Base-by-base conservation (phyloP, 2,113 vertebrate species). In the Datnioides undecimradiatus region DNA sequence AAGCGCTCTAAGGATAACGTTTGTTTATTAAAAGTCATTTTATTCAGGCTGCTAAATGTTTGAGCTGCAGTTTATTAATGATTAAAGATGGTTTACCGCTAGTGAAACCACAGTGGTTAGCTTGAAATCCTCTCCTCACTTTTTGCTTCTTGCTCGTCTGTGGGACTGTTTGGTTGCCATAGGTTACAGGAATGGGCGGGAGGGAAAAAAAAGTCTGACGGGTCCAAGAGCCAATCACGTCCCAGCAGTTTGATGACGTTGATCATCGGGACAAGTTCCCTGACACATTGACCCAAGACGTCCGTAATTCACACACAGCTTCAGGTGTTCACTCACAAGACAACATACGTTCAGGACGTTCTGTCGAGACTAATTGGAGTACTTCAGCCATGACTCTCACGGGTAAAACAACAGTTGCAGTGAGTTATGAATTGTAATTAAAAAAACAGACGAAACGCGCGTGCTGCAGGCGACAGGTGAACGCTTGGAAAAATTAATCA, bases 141-240 rank as follows among this genome's bases (percentile, higher is more conserved):
- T 49, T 29, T 0, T 5, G 11, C 25, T n/a, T 3, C 11, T 17
- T 13, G 14, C 6, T 34, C 17, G 4, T 19, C 48, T 4, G 8
- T 3, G 8, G 12, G 11, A 54, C 13, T 78, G 84, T 81, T 75
- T 71, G 85, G 93, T 94, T 93, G 81, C 89, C 75, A 88, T 1
- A 63, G 69, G 93, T 90, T 60, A 95, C 91, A 65, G 17, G 31
- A 34, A 49, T 2, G 38, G 27, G n/a, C n/a, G n/a, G n/a, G n/a
- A n/a, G n/a, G 52, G 51, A 1, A 36, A 41, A 3, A 38, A 41
- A 13, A 16, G 79, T 86, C 14, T 38, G 90, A 88, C 88, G 76
- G 8, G 0, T 8, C 6, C 1, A 41, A 16, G 1, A 89, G 78
- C 90, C 90, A 90, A 91, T 91, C 49, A 67, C 23, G 1, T 41